A percentile compares a stretch with the other conserved stretches of the same genome.
Conservation (phyloP, 2,888 invertebrate species). For the Drosophila paracracens region DNA sequence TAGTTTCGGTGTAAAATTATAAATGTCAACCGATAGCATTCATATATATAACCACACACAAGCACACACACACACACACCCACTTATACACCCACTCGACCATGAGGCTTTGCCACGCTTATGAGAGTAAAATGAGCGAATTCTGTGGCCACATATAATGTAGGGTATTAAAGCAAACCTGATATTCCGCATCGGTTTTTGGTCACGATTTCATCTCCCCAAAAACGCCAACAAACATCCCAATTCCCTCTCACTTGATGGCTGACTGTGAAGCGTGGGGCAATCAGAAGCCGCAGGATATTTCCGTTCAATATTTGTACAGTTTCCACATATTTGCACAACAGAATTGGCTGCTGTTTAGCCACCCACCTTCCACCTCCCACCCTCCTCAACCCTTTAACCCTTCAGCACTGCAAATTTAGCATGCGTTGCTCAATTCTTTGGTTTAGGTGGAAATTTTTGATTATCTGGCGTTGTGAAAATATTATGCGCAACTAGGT, state of each 20-base stretch:
- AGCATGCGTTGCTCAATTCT: slow-evolving; percentile 49
- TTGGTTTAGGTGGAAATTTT: slow-evolving; percentile 26
- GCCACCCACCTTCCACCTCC: neutral
- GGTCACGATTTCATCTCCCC: slow-evolving; percentile 14
- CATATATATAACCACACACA: slow-evolving; percentile 19
- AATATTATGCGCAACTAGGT: slow-evolving; percentile 57
- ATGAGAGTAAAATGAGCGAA: slow-evolving; percentile 50
- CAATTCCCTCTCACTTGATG: neutral
- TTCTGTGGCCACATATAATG: slow-evolving; percentile 35
- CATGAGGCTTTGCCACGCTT: slow-evolving; percentile 46
- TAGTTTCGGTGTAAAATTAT: slow-evolving; percentile 74
- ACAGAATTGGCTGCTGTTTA: slow-evolving; percentile 55
- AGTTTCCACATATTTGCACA: slow-evolving; percentile 70
- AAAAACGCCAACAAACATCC: neutral
- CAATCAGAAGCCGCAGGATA: slow-evolving; percentile 64
- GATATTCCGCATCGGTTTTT: slow-evolving; percentile 28
- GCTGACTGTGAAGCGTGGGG: slow-evolving; percentile 9
- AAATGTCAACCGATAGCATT: slow-evolving; percentile 60
- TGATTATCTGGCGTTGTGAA: slow-evolving; percentile 51
- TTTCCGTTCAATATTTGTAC: slow-evolving; percentile 77
- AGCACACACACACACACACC: slow-evolving; percentile 9
- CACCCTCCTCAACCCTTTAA: neutral
- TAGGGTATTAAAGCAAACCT: slow-evolving; percentile 34
- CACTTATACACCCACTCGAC: slow-evolving; percentile 12
- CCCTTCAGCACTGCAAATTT: slow-evolving; percentile 23